Evolutionary conservation across 2,113 vertebrate species (phyloP).

Genomic region (Gulo gulo): DNA sequence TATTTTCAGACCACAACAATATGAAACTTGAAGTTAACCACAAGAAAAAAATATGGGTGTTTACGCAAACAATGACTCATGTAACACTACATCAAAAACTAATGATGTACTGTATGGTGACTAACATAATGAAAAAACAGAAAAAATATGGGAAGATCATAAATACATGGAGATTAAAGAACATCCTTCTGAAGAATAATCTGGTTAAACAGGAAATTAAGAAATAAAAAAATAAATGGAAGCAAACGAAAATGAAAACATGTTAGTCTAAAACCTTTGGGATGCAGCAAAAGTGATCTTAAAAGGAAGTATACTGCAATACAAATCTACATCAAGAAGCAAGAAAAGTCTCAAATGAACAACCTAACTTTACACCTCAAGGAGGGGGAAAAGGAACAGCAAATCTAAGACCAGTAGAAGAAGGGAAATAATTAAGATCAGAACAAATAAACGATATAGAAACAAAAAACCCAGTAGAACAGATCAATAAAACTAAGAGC

Average conservation of each 20-base stretch:
- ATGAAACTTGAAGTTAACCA: not conserved
- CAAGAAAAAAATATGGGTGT: not conserved
- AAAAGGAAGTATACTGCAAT: not conserved
- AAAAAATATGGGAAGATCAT: not conserved
- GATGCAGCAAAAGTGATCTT: not conserved
- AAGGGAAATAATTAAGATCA: not conserved
- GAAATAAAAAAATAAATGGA: not conserved
- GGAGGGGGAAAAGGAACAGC: not conserved
- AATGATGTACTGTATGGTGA: too few relatives aligned
- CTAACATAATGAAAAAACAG: too few relatives aligned
- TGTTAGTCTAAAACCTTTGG: not conserved
- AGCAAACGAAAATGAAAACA: not conserved
- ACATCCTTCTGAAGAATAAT: not conserved
- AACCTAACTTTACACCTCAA: not conserved
- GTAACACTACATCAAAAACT: too few relatives aligned
- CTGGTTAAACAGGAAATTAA: not conserved
- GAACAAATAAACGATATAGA: not conserved
- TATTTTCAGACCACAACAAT: not conserved
- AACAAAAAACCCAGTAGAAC: not conserved
- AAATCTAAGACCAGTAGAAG: not conserved
- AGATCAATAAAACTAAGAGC: not conserved
- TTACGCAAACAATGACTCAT: too few relatives aligned
- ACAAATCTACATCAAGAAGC: not conserved
- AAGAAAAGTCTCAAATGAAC: not conserved
- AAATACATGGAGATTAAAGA: not conserved